Evolutionary conservation across 2,888 invertebrate species (phyloP), one percentile per base, ranked within the genome.

Genomic region (Nephrotoma appendiculata): DNA sequence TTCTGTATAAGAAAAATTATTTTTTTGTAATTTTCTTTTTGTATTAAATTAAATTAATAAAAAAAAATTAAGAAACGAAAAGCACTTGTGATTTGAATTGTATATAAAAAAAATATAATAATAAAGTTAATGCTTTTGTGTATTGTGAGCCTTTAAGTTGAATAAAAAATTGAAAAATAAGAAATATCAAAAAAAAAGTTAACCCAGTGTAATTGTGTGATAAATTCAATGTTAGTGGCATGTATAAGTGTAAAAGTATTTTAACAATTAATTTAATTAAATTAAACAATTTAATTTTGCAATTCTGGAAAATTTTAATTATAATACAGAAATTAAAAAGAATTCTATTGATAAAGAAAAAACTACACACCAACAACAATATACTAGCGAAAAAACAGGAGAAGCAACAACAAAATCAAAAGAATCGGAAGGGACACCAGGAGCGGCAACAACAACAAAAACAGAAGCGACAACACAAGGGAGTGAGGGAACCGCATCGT

Each of bases 381-480:
- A 83, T 41, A 86, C 12, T 11, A 86, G 44, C 31, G 71, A 52
- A n/a, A 87, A 86, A 86, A 48, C 15, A 83, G 48, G 41, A 86
- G 85, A 87, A 45, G 41, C 71, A 7, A 11, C 71, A 2, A 9
- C 43, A 52, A 19, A 43, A 87, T 86, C 87, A 87, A 86, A 86
- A 87, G 87, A 86, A 87, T 87, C 87, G 86, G 86, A 71, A 31
- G 71, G 71, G 6, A 5, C 52, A 41, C 5, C 84, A 44, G 41
- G 43, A 71, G 52, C 42, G 12, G 41, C 83, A 52, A 31, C 71
- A 31, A 31, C 71, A 71, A 71, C 71, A 71, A n/a, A 57, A 6
- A 5, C 89, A 89, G 89, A 88, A 88, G 89, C 88, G 88, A 88
- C 89, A 89, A 89, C 88, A 87, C 88, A 19, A 31, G 71, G 71